phyloP scores from a whole-genome alignment of 2,797 vertebrate genomes.

The Chiloscyllium punctatum region DNA sequence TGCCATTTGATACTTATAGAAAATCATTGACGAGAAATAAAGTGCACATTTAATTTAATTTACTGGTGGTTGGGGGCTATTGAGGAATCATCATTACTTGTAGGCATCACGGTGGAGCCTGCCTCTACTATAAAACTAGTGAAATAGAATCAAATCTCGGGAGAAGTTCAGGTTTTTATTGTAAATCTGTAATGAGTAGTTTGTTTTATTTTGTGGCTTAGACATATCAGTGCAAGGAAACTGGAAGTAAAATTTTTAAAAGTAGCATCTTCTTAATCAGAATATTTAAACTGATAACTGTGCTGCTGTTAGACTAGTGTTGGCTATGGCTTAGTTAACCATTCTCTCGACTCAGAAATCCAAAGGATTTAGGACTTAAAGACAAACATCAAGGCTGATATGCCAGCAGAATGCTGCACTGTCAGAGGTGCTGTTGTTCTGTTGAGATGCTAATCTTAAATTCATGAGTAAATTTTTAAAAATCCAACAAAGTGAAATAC shows the following conservation, averaged over 20 bases:
- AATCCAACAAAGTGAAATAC: too few species aligned
- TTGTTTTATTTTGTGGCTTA: not conserved
- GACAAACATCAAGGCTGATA: not conserved
- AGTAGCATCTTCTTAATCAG: not conserved
- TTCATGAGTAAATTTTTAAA: too few species aligned
- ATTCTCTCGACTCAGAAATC: not conserved
- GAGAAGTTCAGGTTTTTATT: not conserved
- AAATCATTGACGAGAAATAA: conserved; percentile 9
- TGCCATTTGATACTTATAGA: not conserved
- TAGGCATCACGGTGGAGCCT: too few species aligned
- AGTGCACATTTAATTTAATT: conserved; percentile 16
- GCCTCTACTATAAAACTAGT: not conserved
- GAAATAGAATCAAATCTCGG: not conserved
- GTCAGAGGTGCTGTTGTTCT: not conserved
- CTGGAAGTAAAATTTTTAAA: not conserved
- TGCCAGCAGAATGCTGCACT: not conserved
- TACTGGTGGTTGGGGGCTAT: not conserved
- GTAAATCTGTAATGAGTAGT: not conserved
- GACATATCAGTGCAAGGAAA: not conserved
- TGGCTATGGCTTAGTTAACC: too few species aligned
- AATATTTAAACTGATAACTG: not conserved
- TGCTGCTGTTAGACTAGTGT: not conserved
- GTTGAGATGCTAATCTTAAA: too few species aligned
- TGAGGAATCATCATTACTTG: not conserved
- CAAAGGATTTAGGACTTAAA: not conserved